Evolutionary conservation across 2,113 vertebrate genomes (phyloP), one percentile per base, ranked within the genome.

Genomic region (Edolisoma coerulescens): DNA sequence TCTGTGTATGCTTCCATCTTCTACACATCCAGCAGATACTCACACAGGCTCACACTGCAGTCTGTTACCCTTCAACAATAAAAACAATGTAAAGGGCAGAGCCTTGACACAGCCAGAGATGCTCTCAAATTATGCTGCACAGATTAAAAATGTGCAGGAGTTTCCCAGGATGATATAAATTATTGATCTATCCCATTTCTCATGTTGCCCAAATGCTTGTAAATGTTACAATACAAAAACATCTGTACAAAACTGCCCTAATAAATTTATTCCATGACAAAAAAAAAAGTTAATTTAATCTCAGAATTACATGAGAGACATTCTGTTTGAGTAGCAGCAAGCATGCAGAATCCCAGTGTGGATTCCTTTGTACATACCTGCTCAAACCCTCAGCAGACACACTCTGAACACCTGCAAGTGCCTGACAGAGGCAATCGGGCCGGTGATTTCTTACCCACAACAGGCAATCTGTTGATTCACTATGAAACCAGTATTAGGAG

Each of bases 391-490:
- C 53, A 80, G 54, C 68, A 94, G 47, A 91, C 78, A 82, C 73
- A 60, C 37, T 52, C 73, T 56, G 41, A 50, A 39, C 41, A 75
- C 10, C 9, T 57, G n/a, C 44, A 59, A 80, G 45, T 50, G n/a
- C 74, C 76, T 90, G 80, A 39, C 22, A 89, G 39, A 79, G 49
- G 70, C 24, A 14, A 80, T 26, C 21, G 75, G 87, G n/a, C 18
- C 27, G 47, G 64, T 37, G 90, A 61, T 82, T 94, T 92, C 91
- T 87, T 37, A 90, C 37, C 44, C 42, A 78, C 6, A 41, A 90
- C 69, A 20, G 22, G 89, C 83, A 95, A 93, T 70, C 65, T 95
- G 83, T 93, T 91, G 96, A 89, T 91, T 84, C n/a, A 64, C 76
- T 47, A 41, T 80, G 41, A 71, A 93, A 96, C 63, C 87, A 75